phyloP scores from a whole-genome alignment of 1,140 invertebrate species.

The Holotrichia oblita region DNA sequence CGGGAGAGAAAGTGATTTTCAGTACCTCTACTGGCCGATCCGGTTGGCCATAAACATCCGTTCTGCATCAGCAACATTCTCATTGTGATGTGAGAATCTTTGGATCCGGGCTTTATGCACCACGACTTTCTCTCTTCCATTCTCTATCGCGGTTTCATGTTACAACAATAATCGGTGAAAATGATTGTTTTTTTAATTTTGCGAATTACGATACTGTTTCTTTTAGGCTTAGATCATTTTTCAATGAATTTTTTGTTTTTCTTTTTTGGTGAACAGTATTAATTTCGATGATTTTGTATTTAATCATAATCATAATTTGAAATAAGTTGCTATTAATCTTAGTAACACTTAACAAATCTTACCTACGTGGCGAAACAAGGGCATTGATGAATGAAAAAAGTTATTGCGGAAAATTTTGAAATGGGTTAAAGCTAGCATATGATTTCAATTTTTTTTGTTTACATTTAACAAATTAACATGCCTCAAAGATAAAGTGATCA shows the following conservation, averaged over 20 bases:
- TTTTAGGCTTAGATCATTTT: not conserved
- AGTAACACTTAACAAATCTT: too few relatives aligned
- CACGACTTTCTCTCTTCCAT: constrained; percentile 49
- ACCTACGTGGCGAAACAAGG: too few relatives aligned
- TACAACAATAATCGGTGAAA: not conserved
- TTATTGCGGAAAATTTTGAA: too few relatives aligned
- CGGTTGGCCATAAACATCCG: constrained; percentile 9
- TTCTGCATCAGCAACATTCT: constrained; percentile 28
- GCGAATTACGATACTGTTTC: not conserved
- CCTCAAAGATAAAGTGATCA: too few relatives aligned
- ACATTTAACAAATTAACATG: too few relatives aligned
- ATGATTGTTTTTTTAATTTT: not conserved
- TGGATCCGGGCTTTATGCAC: constrained; percentile 48
- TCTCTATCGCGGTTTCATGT: not conserved
- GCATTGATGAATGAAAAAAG: too few relatives aligned
- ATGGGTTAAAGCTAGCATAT: too few relatives aligned
- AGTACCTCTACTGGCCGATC: constrained; percentile 17
- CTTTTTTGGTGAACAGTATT: too few relatives aligned
- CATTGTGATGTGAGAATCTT: constrained; percentile 26
- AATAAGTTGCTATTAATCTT: too few relatives aligned
- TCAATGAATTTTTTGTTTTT: not conserved
- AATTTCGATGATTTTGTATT: too few relatives aligned
- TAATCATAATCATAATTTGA: too few relatives aligned
- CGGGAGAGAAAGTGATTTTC: constrained; percentile 58
- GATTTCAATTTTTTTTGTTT: too few relatives aligned